Evolutionary conservation across 2,888 invertebrate genomes (phyloP).

Genomic region (Eurytoma californica): DNA sequence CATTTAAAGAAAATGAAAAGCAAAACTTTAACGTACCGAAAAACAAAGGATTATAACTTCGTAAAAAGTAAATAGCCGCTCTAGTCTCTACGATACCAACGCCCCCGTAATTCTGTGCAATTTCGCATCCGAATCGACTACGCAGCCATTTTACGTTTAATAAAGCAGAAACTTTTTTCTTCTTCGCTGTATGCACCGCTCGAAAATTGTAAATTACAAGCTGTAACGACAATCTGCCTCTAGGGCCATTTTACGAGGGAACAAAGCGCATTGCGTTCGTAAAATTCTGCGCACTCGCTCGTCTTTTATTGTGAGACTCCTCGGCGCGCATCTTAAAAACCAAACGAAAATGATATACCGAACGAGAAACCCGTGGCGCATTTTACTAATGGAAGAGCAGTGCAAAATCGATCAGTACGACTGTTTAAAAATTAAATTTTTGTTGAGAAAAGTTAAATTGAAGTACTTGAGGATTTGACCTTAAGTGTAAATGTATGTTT

Average conservation of each 20-base stretch:
- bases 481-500: no score
- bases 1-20: no score
- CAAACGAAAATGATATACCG: constrained; percentile 26
- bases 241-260: neutral
- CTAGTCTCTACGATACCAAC: neutral
- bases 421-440: no score
- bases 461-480: no score
- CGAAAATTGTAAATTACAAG: constrained; percentile 48
- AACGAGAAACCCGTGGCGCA: constrained; percentile 13
- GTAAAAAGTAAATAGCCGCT: neutral
- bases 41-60: neutral
- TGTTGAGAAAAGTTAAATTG: no score
- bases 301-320: constrained; percentile 34
- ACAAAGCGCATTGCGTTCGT: constrained; percentile 30
- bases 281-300: constrained; percentile 19
- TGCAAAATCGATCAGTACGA: neutral
- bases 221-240: constrained; percentile 16
- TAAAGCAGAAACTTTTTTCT: neutral
- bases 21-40: no score
- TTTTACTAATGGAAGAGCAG: constrained; percentile 6
- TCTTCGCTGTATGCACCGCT: neutral
- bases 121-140: neutral
- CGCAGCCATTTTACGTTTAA: neutral
- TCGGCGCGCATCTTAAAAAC: constrained; percentile 23
- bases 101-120: neutral